phyloP scores from a whole-genome alignment of 2,797 vertebrate species.

The Semaprochilodus insignis region DNA sequence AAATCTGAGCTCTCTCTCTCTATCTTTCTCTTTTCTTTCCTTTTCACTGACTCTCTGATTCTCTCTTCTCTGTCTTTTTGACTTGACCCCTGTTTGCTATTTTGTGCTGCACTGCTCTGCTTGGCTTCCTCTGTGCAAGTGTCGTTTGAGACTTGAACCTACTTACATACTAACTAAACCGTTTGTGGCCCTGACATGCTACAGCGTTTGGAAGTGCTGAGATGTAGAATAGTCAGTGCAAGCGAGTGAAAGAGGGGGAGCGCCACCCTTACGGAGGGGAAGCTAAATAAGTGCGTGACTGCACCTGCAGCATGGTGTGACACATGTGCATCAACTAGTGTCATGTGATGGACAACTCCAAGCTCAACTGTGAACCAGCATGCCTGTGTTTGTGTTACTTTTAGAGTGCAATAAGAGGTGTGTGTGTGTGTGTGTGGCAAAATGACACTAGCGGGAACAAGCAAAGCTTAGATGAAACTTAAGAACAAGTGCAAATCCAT shows the following conservation, averaged over 20 bases:
- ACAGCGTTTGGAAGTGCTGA: slow-evolving; percentile 8
- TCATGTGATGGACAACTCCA: slow-evolving; percentile 23
- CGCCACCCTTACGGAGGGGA: background rate
- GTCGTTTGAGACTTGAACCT: slow-evolving; percentile 49
- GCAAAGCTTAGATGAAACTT: slow-evolving; percentile 2
- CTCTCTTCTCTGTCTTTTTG: slow-evolving; percentile 50
- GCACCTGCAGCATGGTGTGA: slow-evolving; percentile 39
- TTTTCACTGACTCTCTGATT: slow-evolving; percentile 72
- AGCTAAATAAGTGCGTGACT: slow-evolving; percentile 20
- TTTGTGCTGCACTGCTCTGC: slow-evolving; percentile 87
- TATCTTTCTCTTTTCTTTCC: slow-evolving; percentile 66
- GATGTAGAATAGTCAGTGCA: slow-evolving; percentile 37
- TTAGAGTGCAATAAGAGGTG: slow-evolving; percentile 4
- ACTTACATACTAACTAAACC: slow-evolving; percentile 52
- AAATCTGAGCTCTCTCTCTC: slow-evolving; percentile 60
- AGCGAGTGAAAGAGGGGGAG: slow-evolving; percentile 20
- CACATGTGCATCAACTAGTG: slow-evolving; percentile 38
- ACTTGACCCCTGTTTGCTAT: slow-evolving; percentile 72
- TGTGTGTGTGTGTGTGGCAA: slow-evolving; percentile 3
- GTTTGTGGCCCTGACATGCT: slow-evolving; percentile 40
- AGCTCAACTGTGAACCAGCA: slow-evolving; percentile 22
- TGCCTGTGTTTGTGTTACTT: slow-evolving; percentile 43
- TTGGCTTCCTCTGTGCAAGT: slow-evolving; percentile 86
- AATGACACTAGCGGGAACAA: slow-evolving; percentile 6
- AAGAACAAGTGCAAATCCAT: slow-evolving; percentile 40